These are phyloP conservation scores for Caenorhabditis zanzibari DNA, from an alignment of 2,888 invertebrate genomes.

Conservation along the genomic window DNA sequence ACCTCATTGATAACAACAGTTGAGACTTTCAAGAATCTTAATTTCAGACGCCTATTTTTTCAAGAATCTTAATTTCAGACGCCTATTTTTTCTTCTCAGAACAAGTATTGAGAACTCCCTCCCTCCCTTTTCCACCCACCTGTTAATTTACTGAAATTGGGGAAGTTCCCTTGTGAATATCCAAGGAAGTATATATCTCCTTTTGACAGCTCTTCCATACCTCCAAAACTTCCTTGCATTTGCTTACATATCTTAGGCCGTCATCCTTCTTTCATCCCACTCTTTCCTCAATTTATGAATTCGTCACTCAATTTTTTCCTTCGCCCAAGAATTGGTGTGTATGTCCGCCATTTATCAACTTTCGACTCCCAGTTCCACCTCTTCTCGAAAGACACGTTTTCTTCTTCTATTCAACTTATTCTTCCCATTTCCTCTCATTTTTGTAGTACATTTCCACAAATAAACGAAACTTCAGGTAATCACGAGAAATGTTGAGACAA, in stretches of 20 bases:
- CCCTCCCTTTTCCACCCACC: neutral
- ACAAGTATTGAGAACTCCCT: too few relatives aligned
- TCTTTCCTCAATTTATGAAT: slow-evolving; percentile 24
- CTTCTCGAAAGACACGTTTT: slow-evolving; percentile 30
- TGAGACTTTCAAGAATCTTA: too few relatives aligned
- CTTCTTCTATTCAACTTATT: slow-evolving; percentile 24
- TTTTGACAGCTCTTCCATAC: slow-evolving; percentile 29
- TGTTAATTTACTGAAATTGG: slow-evolving; percentile 13
- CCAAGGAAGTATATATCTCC: neutral
- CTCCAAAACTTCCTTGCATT: slow-evolving; percentile 23
- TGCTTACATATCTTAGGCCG: slow-evolving; percentile 29
- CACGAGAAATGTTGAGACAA: slow-evolving; percentile 66
- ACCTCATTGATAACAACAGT: too few relatives aligned
- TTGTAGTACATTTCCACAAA: neutral
- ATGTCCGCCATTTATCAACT: slow-evolving; percentile 59
- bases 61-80: too few relatives aligned
- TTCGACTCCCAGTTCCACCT: slow-evolving; percentile 13
- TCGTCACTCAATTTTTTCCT: slow-evolving; percentile 36
- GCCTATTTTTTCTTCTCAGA: too few relatives aligned
- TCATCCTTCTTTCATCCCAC: slow-evolving; percentile 7
- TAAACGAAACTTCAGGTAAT: slow-evolving; percentile 56
- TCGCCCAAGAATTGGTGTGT: slow-evolving; percentile 33
- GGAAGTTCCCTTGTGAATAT: slow-evolving; percentile 25
- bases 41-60: too few relatives aligned
- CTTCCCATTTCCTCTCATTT: neutral